A percentile compares a stretch with the other conserved stretches of the same genome.
These are phyloP conservation scores for Scytalopus superciliaris DNA, from an alignment of 2,113 vertebrate genomes.

Conservation along the genomic window DNA sequence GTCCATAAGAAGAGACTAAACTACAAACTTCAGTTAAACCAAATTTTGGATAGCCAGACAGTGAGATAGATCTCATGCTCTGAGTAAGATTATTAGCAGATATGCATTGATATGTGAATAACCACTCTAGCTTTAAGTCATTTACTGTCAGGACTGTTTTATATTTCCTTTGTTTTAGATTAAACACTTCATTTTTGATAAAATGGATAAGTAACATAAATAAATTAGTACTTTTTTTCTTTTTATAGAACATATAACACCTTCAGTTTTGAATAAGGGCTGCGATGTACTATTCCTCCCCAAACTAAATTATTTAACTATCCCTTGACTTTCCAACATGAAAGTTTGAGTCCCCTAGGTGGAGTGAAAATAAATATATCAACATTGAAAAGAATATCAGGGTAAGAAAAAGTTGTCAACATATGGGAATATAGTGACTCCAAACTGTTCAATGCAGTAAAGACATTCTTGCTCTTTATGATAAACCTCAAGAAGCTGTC, in stretches of 20 bases:
- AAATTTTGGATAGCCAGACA: not conserved
- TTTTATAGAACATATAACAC: not conserved
- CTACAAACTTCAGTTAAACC: not conserved
- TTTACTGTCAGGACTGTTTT: not conserved
- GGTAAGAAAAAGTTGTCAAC: not conserved
- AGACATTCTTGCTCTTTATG: not conserved
- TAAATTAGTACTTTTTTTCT: not conserved
- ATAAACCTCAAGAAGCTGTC: not conserved
- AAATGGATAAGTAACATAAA: not conserved
- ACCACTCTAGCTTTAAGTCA: not conserved
- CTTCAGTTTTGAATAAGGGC: not conserved
- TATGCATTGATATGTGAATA: not conserved
- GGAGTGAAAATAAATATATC: not conserved
- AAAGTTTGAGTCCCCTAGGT: not conserved
- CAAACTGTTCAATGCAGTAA: not conserved
- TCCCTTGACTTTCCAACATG: not conserved
- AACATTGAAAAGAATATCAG: not conserved
- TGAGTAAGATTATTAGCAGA: not conserved
- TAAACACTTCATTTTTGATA: not conserved
- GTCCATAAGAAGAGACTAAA: not conserved
- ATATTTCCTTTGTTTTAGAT: not conserved
- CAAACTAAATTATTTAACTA: not conserved
- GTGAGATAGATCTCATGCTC: not conserved
- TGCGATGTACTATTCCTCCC: not conserved
- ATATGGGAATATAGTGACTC: not conserved